Conservation (phyloP, 2,113 vertebrate species). For the Callipepla californica region DNA sequence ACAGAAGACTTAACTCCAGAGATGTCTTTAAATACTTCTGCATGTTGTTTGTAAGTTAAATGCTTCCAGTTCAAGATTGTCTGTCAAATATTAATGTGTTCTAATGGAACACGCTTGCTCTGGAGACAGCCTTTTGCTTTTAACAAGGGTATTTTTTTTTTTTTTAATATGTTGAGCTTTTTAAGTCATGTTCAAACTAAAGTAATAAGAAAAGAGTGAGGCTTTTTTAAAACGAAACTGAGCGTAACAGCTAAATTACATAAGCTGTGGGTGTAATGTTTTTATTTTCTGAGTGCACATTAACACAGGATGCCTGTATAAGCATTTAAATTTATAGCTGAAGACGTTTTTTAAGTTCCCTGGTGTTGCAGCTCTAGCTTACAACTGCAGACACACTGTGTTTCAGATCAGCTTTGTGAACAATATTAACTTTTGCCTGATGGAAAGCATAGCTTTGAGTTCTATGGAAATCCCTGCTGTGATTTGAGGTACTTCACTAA, state of each 20-base stretch:
- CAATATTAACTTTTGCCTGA: neutral
- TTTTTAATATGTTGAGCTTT: conserved; percentile 67
- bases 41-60: conserved; percentile 69
- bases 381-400: neutral
- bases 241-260: neutral
- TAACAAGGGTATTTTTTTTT: conserved; percentile 9
- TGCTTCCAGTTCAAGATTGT: conserved; percentile 57
- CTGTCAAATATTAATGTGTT: conserved; percentile 82
- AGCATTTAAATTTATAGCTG: neutral
- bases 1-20: conserved; percentile 17
- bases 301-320: neutral
- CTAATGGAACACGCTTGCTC: conserved; percentile 80
- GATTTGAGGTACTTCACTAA: neutral
- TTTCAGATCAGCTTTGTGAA: neutral
- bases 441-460: neutral
- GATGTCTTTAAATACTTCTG: conserved; percentile 47
- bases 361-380: neutral
- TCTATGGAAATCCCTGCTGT: neutral
- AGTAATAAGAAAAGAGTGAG: conserved; percentile 18
- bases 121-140: conserved; percentile 71
- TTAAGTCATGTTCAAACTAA: conserved; percentile 14
- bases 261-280: neutral
- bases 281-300: neutral
- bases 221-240: neutral
- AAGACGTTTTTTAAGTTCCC: neutral